These are phyloP conservation scores for Catagonus wagneri DNA, from an alignment of 2,113 vertebrate genomes.

Conservation along the genomic window DNA sequence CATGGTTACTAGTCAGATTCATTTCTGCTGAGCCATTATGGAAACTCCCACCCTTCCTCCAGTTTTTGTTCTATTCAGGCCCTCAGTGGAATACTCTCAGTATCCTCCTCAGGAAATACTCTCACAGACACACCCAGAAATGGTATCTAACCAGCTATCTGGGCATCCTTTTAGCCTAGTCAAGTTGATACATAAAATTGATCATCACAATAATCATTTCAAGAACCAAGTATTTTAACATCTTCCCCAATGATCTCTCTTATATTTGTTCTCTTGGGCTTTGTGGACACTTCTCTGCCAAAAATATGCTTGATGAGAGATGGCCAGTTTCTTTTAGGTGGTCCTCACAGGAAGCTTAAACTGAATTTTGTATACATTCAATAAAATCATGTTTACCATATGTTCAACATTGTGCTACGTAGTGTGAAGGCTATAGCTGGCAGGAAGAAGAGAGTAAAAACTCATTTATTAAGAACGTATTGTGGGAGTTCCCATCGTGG, in stretches of 20 bases:
- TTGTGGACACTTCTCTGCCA: not conserved
- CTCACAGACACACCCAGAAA: not conserved
- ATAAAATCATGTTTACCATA: not conserved
- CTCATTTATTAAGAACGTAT: not conserved
- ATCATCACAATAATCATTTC: not conserved
- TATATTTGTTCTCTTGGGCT: not conserved
- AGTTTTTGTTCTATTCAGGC: not conserved
- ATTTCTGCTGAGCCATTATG: no score
- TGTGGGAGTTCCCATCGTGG: no score
- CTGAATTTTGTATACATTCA: not conserved
- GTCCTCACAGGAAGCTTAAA: not conserved
- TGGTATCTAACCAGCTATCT: not conserved
- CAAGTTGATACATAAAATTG: conserved; percentile 22
- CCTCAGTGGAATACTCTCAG: no score
- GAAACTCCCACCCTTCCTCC: not conserved
- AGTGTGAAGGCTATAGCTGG: not conserved
- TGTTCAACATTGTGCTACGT: not conserved
- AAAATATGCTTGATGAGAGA: conserved; percentile 25
- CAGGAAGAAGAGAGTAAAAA: not conserved
- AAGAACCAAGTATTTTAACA: not conserved
- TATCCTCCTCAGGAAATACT: not conserved
- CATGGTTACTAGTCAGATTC: no score
- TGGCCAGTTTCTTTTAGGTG: not conserved
- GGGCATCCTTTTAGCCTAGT: not conserved
- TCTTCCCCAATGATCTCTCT: not conserved